A percentile compares a stretch with the other conserved stretches of the same genome.
These are phyloP conservation scores for Trilocha varians DNA, from an alignment of 2,888 invertebrate species.

Conservation along the genomic window DNA sequence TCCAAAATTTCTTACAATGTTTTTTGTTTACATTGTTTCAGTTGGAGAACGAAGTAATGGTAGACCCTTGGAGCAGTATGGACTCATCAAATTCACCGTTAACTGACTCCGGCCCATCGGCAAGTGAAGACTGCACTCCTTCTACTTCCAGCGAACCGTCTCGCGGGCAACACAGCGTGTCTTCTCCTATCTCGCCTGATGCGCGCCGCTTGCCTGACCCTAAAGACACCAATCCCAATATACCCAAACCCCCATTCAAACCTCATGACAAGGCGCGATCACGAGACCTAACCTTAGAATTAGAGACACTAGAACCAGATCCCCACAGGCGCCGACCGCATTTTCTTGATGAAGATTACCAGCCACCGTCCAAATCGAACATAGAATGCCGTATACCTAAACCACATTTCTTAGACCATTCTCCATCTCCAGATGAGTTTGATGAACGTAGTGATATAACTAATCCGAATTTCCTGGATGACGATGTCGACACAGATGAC, in stretches of 20 bases:
- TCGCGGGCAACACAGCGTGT: slow-evolving; percentile 35
- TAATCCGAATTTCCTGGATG: slow-evolving; percentile 64
- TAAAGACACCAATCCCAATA: slow-evolving; percentile 43
- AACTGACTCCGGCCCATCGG: slow-evolving; percentile 67
- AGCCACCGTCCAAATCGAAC: slow-evolving; percentile 67
- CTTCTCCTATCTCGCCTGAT: slow-evolving; percentile 42
- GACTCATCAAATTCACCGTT: slow-evolving; percentile 69
- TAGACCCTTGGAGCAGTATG: slow-evolving; percentile 73
- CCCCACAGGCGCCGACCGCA: slow-evolving; percentile 68
- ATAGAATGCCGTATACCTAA: slow-evolving; percentile 67
- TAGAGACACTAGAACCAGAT: slow-evolving; percentile 51
- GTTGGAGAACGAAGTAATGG: slow-evolving; percentile 74
- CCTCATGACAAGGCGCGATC: slow-evolving; percentile 54
- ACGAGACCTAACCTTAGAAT: slow-evolving; percentile 53
- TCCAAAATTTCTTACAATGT: slow-evolving; percentile 10
- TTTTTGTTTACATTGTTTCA: slow-evolving; percentile 48
- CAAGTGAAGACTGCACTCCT: slow-evolving; percentile 66
- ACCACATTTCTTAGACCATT: slow-evolving; percentile 69
- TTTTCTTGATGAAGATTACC: slow-evolving; percentile 76
- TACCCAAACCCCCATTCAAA: slow-evolving; percentile 33
- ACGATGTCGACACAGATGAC: slow-evolving; percentile 56
- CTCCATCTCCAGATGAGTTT: slow-evolving; percentile 66
- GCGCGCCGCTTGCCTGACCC: slow-evolving; percentile 49
- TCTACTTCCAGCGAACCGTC: slow-evolving; percentile 58
- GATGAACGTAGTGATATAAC: slow-evolving; percentile 66